A percentile compares a stretch with the other conserved stretches of the same genome.
Conservation (phyloP, 2,797 vertebrate species). For the Brotula barbata region DNA sequence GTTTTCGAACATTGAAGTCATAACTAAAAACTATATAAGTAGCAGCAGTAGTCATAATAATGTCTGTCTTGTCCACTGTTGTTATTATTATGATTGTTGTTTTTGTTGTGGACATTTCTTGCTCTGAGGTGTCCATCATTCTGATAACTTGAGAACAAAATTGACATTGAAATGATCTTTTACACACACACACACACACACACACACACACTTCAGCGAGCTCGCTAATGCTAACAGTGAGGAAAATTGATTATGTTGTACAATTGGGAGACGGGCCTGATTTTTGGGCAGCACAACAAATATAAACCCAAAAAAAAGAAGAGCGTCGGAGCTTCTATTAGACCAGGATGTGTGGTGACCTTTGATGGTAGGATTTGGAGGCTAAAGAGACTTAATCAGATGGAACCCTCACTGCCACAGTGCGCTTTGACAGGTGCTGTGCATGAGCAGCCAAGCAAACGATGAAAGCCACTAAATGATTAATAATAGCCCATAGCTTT, state of each 20-base stretch:
- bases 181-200: neutral
- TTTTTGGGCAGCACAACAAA: slow-evolving; percentile 32
- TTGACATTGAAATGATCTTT: too few species aligned
- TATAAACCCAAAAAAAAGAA: slow-evolving; percentile 47
- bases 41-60: too few species aligned
- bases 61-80: too few species aligned
- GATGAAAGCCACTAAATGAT: slow-evolving; percentile 74
- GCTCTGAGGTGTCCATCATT: too few species aligned
- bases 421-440: slow-evolving; percentile 61
- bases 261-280: slow-evolving; percentile 14
- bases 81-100: too few species aligned
- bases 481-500: slow-evolving; percentile 72
- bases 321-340: slow-evolving; percentile 39
- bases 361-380: slow-evolving; percentile 61
- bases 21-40: too few species aligned
- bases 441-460: slow-evolving; percentile 67
- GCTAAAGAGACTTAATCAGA: slow-evolving; percentile 73
- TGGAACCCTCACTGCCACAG: slow-evolving; percentile 51
- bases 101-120: too few species aligned
- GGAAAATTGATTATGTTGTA: slow-evolving; percentile 44
- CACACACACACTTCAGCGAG: too few species aligned
- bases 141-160: too few species aligned
- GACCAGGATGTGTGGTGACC: slow-evolving; percentile 61
- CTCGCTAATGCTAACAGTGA: slow-evolving; percentile 2
- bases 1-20: too few species aligned